Conservation (phyloP, 2,888 invertebrate genomes). For the Tanaodytes sp. region DNA sequence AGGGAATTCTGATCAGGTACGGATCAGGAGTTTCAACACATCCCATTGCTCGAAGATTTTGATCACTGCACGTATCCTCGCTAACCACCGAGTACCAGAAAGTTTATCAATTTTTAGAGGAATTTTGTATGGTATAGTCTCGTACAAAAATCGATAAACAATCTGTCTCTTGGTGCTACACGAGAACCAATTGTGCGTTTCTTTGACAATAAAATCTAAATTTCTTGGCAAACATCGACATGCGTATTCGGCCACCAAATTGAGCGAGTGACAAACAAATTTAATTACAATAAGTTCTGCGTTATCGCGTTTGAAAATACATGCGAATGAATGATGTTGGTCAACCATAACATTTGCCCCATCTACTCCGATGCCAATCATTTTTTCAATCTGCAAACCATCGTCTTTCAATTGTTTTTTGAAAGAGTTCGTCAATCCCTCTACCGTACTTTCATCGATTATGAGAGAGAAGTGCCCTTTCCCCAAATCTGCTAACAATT, state of each 20-base stretch:
- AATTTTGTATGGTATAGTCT: neutral
- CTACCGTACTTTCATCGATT: constrained; percentile 59
- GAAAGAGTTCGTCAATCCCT: constrained; percentile 6
- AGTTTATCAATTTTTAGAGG: neutral
- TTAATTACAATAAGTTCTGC: constrained; percentile 15
- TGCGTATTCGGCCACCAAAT: constrained; percentile 8
- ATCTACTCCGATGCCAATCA: constrained; percentile 46
- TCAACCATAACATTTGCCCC: constrained; percentile 56
- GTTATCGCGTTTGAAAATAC: constrained; percentile 11
- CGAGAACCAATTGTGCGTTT: constrained; percentile 24
- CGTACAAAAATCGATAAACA: neutral
- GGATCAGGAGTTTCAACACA: too few relatives aligned
- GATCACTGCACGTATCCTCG: constrained; percentile 3
- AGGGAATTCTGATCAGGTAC: too few relatives aligned
- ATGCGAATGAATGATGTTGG: constrained; percentile 48
- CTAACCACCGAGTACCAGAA: neutral
- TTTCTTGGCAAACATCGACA: constrained; percentile 16
- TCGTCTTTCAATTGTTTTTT: constrained; percentile 47
- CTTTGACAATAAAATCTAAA: constrained; percentile 22
- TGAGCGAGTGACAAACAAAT: constrained; percentile 15
- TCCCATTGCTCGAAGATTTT: constrained; percentile 53
- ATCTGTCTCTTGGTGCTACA: constrained; percentile 3
- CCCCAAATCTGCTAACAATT: constrained; percentile 59
- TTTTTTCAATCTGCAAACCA: constrained; percentile 48
- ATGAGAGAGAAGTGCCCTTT: constrained; percentile 59